Evolutionary conservation across 2,113 vertebrate genomes (phyloP).

Genomic region (Boulengeromyrus knoepffleri): DNA sequence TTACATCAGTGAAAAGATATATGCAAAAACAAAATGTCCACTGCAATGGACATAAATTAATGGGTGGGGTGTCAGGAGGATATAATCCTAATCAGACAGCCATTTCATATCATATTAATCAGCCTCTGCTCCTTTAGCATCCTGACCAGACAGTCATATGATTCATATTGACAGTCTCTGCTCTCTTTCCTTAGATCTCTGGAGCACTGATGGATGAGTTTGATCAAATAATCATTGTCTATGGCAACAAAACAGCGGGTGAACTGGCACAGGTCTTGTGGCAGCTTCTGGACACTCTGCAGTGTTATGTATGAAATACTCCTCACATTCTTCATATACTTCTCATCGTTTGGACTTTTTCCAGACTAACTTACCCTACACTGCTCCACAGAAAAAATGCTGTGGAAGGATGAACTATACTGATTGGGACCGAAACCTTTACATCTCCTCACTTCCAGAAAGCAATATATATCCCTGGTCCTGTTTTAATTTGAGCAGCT

Average conservation of each 20-base stretch:
- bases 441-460: conserved; percentile 25
- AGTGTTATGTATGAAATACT: conserved; percentile 34
- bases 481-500: conserved; percentile 41
- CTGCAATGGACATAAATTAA: too few species aligned
- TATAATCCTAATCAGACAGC: neutral
- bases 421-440: conserved; percentile 50
- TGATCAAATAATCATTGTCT: conserved; percentile 30
- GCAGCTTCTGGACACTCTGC: conserved; percentile 47
- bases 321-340: neutral
- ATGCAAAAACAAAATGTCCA: too few species aligned
- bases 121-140: neutral
- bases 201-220: neutral
- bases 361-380: neutral
- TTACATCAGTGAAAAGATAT: too few species aligned
- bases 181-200: conserved; percentile 36
- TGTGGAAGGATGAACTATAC: conserved; percentile 40
- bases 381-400: conserved; percentile 40
- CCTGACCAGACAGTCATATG: neutral
- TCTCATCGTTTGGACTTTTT: too few species aligned
- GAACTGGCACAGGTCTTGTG: neutral
- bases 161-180: neutral
- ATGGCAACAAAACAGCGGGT: conserved; percentile 14
- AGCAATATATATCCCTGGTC: conserved; percentile 49
- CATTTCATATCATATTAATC: neutral
- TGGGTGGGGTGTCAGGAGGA: too few species aligned